Base-by-base conservation (phyloP, 2,113 vertebrate species). In the Picathartes gymnocephalus region DNA sequence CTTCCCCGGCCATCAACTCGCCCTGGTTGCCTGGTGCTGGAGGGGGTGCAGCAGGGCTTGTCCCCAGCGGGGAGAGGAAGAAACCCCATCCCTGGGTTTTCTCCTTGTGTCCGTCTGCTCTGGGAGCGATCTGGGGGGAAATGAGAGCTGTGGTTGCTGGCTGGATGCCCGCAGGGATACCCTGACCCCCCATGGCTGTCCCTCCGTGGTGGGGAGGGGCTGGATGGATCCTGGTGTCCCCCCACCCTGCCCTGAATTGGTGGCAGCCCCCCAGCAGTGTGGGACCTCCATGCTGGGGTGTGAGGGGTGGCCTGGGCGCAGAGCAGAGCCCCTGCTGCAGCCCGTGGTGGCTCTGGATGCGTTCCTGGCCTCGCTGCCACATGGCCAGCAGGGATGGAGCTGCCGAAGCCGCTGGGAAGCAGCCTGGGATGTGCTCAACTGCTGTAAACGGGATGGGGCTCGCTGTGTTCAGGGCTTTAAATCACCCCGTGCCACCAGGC, bases 201-300 rank as follows among this genome's bases (percentile, higher is more conserved):
- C 14, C n/a, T 37, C 7, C 3, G 0, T 13, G 21, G 5, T 50
- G 50, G 39, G 44, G 57, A 83, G 33, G 6, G 13, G 10, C 2
- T 40, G 39, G 23, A 11, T 51, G 45, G 15, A 15, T 66, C 37
- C 50, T 48, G 57, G 4, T 50, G 60, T 50, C 18, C n/a, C 20
- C 39, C 2, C 2, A 2, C 16, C 11, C 7, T 53, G 30, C 31
- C 57, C 48, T 0, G 0, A 25, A 3, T 4, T 5, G 5, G 42
- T 4, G 33, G 22, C 35, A 71, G 45, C n/a, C 7, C 82, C n/a
- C 16, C 66, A 44, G 83, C 70, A 23, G 39, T 1, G 11, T 31
- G n/a, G 13, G 11, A 40, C 19, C 44, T 16, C 15, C 47, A 0
- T 37, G 3, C 11, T 58, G 66, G 58, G 80, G 31, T 79, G 51